A percentile compares a stretch with the other conserved stretches of the same genome.
Conservation (phyloP, 2,888 invertebrate genomes). For the Empis stercorea region DNA sequence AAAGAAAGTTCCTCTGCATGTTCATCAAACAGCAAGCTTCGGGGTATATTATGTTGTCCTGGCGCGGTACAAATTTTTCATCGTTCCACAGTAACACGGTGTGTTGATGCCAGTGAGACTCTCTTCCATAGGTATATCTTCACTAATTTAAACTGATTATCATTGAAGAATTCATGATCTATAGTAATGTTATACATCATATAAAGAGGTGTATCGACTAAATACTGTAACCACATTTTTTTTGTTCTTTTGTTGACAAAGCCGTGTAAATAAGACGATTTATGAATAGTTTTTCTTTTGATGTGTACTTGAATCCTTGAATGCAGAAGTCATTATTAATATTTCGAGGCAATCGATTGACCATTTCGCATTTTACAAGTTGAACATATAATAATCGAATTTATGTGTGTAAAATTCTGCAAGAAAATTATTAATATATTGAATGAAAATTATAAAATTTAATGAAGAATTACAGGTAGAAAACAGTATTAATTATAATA, state of each 20-base stretch:
- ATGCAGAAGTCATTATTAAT: conserved; percentile 3
- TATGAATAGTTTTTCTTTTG: conserved; percentile 5
- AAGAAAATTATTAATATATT: no score
- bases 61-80: conserved; percentile 19
- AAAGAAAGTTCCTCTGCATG: conserved; percentile 34
- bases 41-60: conserved; percentile 20
- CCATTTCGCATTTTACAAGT: conserved; percentile 18
- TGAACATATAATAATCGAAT: no score
- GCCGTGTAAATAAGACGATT: conserved; percentile 1
- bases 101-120: conserved; percentile 16
- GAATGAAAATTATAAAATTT: no score
- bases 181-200: conserved; percentile 3
- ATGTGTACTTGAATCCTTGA: conserved; percentile 6
- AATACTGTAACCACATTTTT: no score
- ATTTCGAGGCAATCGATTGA: conserved; percentile 21
- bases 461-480: no score
- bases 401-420: no score
- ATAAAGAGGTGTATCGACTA: conserved; percentile 2
- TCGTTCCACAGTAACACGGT: conserved; percentile 19
- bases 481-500: no score
- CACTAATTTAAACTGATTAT: conserved; percentile 1
- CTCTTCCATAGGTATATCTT: conserved; percentile 14
- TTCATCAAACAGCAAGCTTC: conserved; percentile 25
- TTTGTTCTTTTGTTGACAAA: conserved; percentile 3
- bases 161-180: conserved; percentile 2